phyloP scores from a whole-genome alignment of 2,797 vertebrate species.

The Amniataba percoides region DNA sequence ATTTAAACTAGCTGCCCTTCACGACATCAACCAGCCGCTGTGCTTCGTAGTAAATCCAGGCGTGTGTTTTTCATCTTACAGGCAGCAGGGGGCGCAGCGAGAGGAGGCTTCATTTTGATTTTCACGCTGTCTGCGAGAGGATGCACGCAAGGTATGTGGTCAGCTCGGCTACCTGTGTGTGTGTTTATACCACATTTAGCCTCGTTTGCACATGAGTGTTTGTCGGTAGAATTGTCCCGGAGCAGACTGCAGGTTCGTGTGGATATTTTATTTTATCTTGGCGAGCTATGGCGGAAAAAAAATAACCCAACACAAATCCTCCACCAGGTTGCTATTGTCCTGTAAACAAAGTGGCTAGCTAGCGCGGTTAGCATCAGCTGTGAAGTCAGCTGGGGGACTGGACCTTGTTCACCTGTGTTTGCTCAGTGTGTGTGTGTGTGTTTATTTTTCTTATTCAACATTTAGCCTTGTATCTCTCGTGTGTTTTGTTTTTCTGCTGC shows the following conservation, averaged over 20 bases:
- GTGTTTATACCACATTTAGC: background rate
- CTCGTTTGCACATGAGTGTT: background rate
- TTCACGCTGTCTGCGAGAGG: constrained; percentile 39
- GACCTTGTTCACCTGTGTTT: constrained; percentile 43
- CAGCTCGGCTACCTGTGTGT: constrained; percentile 15
- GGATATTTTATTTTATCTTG: background rate
- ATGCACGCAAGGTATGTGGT: constrained; percentile 72
- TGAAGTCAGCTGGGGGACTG: constrained; percentile 32
- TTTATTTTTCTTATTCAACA: too few species aligned
- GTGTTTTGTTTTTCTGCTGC: constrained; percentile 17
- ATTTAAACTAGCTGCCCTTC: fast-evolving
- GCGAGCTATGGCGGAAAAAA: background rate
- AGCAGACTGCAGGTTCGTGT: background rate
- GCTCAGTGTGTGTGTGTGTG: background rate
- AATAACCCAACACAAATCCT: background rate
- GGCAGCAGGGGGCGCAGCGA: constrained; percentile 72
- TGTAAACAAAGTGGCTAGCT: constrained; percentile 78
- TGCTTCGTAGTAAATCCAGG: background rate
- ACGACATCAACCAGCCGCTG: background rate
- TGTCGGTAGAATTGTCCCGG: fast-evolving
- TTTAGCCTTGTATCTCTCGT: too few species aligned
- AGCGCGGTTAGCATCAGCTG: constrained; percentile 66
- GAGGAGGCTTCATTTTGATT: constrained; percentile 46
- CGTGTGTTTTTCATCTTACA: background rate
- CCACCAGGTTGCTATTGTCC: constrained; percentile 75